Percentiles rank a stretch among this genome's conserved stretches.
Evolutionary conservation across 1,140 invertebrate species (phyloP).

Genomic region (Caerostris darwini): DNA sequence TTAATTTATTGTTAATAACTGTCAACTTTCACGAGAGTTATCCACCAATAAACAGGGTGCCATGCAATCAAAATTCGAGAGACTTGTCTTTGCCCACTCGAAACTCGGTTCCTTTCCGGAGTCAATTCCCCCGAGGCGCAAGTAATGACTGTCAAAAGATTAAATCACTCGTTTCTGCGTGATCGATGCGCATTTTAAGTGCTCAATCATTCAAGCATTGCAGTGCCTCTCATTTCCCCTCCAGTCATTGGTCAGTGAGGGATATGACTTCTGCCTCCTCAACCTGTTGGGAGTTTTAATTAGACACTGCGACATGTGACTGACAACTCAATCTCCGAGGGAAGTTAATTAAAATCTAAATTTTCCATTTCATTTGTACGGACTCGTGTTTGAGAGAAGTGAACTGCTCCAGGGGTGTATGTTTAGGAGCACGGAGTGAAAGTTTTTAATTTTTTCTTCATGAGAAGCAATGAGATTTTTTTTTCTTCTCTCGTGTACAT

Average conservation of each 20-base stretch:
- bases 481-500: no score
- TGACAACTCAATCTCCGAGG: background rate
- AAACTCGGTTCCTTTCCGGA: background rate
- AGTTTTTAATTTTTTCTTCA: background rate
- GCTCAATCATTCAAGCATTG: background rate
- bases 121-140: background rate
- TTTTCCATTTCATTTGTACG: background rate
- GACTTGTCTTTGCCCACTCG: background rate
- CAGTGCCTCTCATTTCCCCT: background rate
- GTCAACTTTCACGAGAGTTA: no score
- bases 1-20: no score
- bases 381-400: background rate
- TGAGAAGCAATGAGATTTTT: no score
- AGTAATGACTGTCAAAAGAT: background rate
- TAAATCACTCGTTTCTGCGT: background rate
- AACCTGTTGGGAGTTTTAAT: conserved; percentile 23
- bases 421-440: background rate
- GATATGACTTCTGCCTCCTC: background rate
- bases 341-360: conserved; percentile 34
- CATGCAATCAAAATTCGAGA: background rate
- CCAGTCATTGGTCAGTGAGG: background rate
- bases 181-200: background rate
- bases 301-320: background rate
- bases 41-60: no score
- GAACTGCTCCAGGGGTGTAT: background rate